Evolutionary conservation across 2,113 vertebrate genomes (phyloP).

Genomic region (Zapornia atra): DNA sequence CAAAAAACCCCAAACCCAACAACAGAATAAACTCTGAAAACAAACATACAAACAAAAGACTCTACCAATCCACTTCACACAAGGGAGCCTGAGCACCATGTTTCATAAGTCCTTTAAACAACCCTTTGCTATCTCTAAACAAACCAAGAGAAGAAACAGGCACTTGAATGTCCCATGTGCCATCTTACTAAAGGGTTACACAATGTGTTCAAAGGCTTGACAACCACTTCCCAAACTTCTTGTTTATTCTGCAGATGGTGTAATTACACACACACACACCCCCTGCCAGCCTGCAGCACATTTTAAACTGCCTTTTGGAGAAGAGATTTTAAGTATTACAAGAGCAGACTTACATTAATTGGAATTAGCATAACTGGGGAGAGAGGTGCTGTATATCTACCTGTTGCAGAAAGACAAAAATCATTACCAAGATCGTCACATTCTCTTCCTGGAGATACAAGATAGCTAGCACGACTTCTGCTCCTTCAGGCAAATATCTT

Average conservation of each 20-base stretch:
- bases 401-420: background rate
- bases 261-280: background rate
- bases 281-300: background rate
- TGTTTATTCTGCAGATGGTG: background rate
- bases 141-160: background rate
- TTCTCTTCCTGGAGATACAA: background rate
- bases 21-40: background rate
- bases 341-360: background rate
- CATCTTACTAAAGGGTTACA: background rate
- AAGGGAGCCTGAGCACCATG: background rate
- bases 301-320: background rate
- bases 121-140: background rate
- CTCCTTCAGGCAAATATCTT: background rate
- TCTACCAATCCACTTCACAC: background rate
- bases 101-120: slow-evolving; percentile 4
- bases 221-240: background rate
- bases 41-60: background rate
- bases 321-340: background rate
- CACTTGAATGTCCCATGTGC: background rate
- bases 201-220: background rate
- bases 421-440: background rate
- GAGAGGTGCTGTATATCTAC: background rate
- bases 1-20: no score
- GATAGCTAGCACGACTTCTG: background rate
- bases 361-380: background rate